Evolutionary conservation across 30 jellyfish, hydroid and myxozoan genomes (phyloP), one percentile per base, ranked within the genome.

Genomic region (Morbakka virulenta): DNA sequence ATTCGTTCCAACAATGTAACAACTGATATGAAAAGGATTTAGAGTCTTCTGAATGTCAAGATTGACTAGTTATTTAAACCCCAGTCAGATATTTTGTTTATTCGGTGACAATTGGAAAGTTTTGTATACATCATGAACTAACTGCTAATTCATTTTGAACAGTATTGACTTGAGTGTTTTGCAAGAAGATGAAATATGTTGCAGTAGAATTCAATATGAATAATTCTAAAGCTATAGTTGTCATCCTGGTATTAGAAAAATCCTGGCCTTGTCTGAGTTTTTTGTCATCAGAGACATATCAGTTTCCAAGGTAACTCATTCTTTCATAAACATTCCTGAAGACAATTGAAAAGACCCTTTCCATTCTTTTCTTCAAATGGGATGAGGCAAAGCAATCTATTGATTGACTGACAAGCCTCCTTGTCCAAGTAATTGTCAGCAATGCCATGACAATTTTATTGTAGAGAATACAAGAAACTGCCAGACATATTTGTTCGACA

Each of bases 281-380:
- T 63, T 78, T 64, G 1, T 69, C n/a, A 78, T 65, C 89, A 22
- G 80, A 78, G 3, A 81, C 89, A 35, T 64, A 79, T 11, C 89
- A 33, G 22, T 23, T 34, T 52, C 82, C 89, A 78, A 23, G 62
- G 21, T 4, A 63, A 13, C 12, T 25, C 82, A 66, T 66, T 62
- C 51, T 50, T 28, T 62, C 31, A 63, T 3, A 66, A 35, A 23
- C 49, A 61, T 4, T 35, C 30, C 32, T 53, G 29, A 66, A 57
- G 9, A 2, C 4, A 33, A 25, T 79, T 9, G 26, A 79, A 79
- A 1, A 79, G 67, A 0, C 65, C 89, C 20, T 41, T 49, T 20
- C 82, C 81, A 23, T 50, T 79, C 22, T 64, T 81, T 11, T 21
- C 74, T 41, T 47, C 48, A 6, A 79, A 73, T 22, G 82, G 82